A percentile compares a stretch with the other conserved stretches of the same genome.
Evolutionary conservation across 1,140 invertebrate species (phyloP).

Genomic region (Limonius californicus): DNA sequence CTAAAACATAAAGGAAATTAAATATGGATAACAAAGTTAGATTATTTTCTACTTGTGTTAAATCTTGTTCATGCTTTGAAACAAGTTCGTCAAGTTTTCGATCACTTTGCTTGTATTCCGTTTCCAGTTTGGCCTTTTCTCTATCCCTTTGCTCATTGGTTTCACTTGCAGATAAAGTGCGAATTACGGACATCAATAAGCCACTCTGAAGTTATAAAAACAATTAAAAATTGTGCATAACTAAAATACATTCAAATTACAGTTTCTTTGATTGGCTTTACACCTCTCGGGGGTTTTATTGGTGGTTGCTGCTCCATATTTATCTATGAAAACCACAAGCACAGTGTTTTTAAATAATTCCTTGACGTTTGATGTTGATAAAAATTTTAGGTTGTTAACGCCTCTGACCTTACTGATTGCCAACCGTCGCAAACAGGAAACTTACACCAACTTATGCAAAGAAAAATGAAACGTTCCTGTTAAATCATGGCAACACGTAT

Average conservation of each 20-base stretch:
- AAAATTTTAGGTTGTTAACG: too few relatives aligned
- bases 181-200: constrained; percentile 87
- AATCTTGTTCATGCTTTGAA: constrained; percentile 80
- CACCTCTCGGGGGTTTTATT: constrained; percentile 74
- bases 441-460: too few relatives aligned
- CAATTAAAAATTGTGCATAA: constrained; percentile 26
- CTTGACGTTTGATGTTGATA: too few relatives aligned
- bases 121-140: constrained; percentile 90
- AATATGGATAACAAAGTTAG: too few relatives aligned
- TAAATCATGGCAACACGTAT: too few relatives aligned
- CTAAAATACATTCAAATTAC: constrained; percentile 55
- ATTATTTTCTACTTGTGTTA: constrained; percentile 86
- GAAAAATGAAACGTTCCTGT: too few relatives aligned
- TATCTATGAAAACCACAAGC: too few relatives aligned
- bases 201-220: constrained; percentile 62
- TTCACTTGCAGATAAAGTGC: constrained; percentile 86
- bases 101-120: constrained; percentile 90
- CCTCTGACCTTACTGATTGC: too few relatives aligned
- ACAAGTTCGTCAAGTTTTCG: constrained; percentile 83
- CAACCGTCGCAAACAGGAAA: too few relatives aligned
- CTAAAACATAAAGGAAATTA: too few relatives aligned
- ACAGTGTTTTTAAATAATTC: too few relatives aligned
- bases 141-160: constrained; percentile 92
- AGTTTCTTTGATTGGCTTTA: constrained; percentile 78
- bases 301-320: constrained; percentile 52